Base-by-base conservation (phyloP, 2,113 vertebrate species). In the Thunnus maccoyii region DNA sequence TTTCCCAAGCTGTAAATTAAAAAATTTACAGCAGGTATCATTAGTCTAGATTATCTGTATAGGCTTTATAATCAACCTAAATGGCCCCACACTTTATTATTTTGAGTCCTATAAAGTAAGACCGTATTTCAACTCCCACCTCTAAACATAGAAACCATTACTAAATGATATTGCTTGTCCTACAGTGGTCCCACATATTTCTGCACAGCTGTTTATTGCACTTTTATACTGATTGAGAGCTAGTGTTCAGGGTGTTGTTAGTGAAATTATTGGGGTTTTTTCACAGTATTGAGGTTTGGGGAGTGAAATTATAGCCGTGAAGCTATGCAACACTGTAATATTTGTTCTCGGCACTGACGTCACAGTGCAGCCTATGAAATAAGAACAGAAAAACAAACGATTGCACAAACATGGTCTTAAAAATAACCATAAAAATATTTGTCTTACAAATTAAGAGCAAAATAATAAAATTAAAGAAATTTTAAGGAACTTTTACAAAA, bases 401-500 rank as follows among this genome's bases (percentile, higher is more conserved):
- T 95, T 95, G 93, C 94, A 95, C 91, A 93, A 85, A 88, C 79
- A 87, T 66, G 92, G 92, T 93, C 86, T 89, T 44, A 89, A 93
- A 90, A 94, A 91, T 78, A 91, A 94, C 90, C 90, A 90, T 90
- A 79, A 92, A 90, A 87, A 84, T 66, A 85, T 86, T 84, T 75
- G 88, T 94, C 93, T 95, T 94, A 92, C 83, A 89, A 92, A 93
- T 84, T 88, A 93, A 93, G 85, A 94, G 82, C 82, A 91, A 90
- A 91, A 91, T 86, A 68, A 90, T 83, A 76, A 88, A 88, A 85
- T 30, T 50, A 83, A 86, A 71, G 60, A 86, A 78, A 78, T 18
- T 74, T 76, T 32, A 71, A 82, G 54, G 36, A 94, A 95, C 94
- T 95, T 96, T 95, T 94, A 95, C 95, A 94, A 96, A 96, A 96